Evolutionary conservation across 2,113 vertebrate genomes (phyloP).

Genomic region (Callithrix jacchus): DNA sequence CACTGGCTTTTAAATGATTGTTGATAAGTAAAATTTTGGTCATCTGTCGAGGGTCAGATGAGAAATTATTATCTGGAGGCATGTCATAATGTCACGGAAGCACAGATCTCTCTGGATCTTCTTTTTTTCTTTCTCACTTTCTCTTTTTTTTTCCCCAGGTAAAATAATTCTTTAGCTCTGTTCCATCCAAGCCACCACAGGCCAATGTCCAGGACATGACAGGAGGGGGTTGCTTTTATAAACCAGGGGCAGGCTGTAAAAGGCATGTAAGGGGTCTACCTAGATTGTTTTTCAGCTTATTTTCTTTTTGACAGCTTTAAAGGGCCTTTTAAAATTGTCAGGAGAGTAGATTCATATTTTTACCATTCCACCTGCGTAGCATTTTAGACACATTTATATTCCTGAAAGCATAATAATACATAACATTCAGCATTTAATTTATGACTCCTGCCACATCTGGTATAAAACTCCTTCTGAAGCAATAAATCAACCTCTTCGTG

Average conservation of each 20-base stretch:
- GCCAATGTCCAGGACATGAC: background rate
- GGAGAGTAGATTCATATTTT: constrained; percentile 77
- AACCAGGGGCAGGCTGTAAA: constrained; percentile 1
- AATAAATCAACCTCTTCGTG: constrained; percentile 77
- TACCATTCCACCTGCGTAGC: constrained; percentile 76
- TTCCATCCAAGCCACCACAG: background rate
- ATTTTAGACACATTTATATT: constrained; percentile 73
- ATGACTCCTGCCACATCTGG: constrained; percentile 72
- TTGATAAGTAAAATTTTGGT: constrained; percentile 52
- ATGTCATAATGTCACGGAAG: constrained; percentile 28
- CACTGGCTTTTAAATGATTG: constrained; percentile 19
- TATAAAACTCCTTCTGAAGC: constrained; percentile 78
- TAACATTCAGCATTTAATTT: constrained; percentile 76
- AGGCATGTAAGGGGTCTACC: constrained; percentile 22
- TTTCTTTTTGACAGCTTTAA: constrained; percentile 75
- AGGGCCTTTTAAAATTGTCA: constrained; percentile 65
- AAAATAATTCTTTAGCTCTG: constrained; percentile 40
- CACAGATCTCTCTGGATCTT: background rate
- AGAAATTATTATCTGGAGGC: constrained; percentile 24
- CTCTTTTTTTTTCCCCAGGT: background rate
- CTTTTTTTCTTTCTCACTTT: background rate
- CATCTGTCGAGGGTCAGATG: background rate
- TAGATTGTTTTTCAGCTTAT: constrained; percentile 62
- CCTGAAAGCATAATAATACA: constrained; percentile 74
- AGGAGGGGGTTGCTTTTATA: constrained; percentile 46